Evolutionary conservation across 1,140 invertebrate genomes (phyloP).

Genomic region (Hyles euphorbiae): DNA sequence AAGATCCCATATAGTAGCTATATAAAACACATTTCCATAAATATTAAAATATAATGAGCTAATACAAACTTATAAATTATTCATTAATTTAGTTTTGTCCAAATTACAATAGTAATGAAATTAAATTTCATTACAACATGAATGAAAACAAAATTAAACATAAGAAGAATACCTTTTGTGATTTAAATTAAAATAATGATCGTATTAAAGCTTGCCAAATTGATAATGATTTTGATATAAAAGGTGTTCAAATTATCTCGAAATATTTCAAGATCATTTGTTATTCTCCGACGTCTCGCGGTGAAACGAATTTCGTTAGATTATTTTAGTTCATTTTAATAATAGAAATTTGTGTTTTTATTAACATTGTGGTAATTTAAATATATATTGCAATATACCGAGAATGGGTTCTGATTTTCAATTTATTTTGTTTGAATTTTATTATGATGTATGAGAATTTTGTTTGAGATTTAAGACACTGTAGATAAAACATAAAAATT

Average conservation of each 20-base stretch:
- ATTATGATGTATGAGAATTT: too few relatives aligned
- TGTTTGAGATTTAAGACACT: too few relatives aligned
- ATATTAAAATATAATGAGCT: too few relatives aligned
- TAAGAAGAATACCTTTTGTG: neutral
- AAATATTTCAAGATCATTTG: slow-evolving; percentile 61
- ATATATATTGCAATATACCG: neutral
- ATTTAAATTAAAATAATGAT: slow-evolving; percentile 42
- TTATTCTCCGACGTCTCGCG: slow-evolving; percentile 47
- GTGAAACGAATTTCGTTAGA: slow-evolving; percentile 54
- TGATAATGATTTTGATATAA: slow-evolving; percentile 67
- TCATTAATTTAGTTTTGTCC: too few relatives aligned
- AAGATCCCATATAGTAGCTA: too few relatives aligned
- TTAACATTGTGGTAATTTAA: neutral
- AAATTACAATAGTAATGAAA: neutral
- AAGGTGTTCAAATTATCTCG: slow-evolving; percentile 37
- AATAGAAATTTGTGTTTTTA: slow-evolving; percentile 12
- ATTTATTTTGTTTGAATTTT: too few relatives aligned
- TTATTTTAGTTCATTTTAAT: slow-evolving; percentile 22
- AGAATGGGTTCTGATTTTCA: too few relatives aligned
- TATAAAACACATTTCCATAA: too few relatives aligned
- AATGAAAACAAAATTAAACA: neutral
- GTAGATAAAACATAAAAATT: too few relatives aligned
- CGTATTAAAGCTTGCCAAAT: slow-evolving; percentile 65
- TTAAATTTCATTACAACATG: neutral
- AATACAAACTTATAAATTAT: too few relatives aligned